A percentile compares a stretch with the other conserved stretches of the same genome.
Evolutionary conservation across 2,113 vertebrate genomes (phyloP).

Genomic region (Odontesthes bonariensis): DNA sequence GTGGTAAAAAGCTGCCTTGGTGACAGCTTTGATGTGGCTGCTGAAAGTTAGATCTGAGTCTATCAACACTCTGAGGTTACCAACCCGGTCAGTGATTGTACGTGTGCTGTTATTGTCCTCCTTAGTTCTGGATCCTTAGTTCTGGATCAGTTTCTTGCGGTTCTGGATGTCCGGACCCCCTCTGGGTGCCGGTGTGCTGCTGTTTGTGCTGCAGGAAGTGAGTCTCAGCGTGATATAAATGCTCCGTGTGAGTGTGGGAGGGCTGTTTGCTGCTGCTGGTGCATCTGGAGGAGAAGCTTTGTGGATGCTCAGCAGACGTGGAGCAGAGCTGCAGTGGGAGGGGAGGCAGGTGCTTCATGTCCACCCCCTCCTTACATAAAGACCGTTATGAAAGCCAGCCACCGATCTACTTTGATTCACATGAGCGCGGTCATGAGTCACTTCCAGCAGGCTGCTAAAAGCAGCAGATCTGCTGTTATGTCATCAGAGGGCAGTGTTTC

Average conservation of each 20-base stretch:
- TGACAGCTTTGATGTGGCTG: no score
- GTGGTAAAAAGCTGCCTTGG: no score
- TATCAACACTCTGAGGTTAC: no score
- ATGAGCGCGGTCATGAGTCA: constrained; percentile 51
- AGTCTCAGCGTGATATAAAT: constrained; percentile 3
- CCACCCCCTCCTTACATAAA: constrained; percentile 56
- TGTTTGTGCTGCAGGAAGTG: no score
- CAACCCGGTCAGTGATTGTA: no score
- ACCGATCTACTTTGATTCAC: constrained; percentile 37
- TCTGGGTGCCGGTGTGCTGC: no score
- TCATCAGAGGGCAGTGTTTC: constrained; percentile 35
- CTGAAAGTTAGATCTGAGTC: no score
- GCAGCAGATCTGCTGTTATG: constrained; percentile 46
- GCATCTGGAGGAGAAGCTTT: constrained; percentile 12
- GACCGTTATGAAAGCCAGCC: constrained; percentile 56
- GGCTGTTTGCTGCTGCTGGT: background rate
- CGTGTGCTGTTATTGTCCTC: no score
- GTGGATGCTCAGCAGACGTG: constrained; percentile 17
- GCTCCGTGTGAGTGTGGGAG: background rate
- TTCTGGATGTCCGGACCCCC: no score
- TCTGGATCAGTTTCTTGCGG: no score
- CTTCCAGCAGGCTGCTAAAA: constrained; percentile 50
- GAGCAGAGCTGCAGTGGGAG: constrained; percentile 27
- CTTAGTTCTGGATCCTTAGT: no score
- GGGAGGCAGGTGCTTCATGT: constrained; percentile 25